Evolutionary conservation across 2,113 vertebrate genomes (phyloP).

Genomic region (Labeo catla): DNA sequence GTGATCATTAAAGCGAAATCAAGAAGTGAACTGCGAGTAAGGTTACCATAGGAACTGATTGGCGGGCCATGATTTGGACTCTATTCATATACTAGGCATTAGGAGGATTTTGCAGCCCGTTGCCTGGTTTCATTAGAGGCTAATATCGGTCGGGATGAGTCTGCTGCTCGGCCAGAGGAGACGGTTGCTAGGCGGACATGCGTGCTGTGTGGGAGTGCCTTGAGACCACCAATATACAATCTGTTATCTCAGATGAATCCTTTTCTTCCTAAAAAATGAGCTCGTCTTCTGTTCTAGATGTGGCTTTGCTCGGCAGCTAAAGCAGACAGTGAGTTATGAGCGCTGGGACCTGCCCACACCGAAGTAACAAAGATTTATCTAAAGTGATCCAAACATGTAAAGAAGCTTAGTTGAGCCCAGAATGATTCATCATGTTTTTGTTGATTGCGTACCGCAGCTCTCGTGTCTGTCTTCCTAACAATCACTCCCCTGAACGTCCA

Average conservation of each 20-base stretch:
- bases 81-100: slow-evolving; percentile 40
- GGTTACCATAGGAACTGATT: slow-evolving; percentile 56
- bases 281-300: neutral
- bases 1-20: slow-evolving; percentile 55
- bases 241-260: neutral
- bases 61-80: slow-evolving; percentile 37
- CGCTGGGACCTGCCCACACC: neutral
- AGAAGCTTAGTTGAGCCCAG: neutral
- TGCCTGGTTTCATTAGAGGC: slow-evolving; percentile 42
- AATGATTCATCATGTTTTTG: slow-evolving; percentile 17
- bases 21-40: slow-evolving; percentile 44
- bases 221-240: slow-evolving; percentile 12
- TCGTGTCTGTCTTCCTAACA: slow-evolving; percentile 4
- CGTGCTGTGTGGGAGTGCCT: slow-evolving; percentile 19
- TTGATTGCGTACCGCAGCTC: slow-evolving; percentile 9
- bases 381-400: slow-evolving; percentile 25
- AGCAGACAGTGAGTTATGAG: slow-evolving; percentile 16
- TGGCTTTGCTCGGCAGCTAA: neutral
- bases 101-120: slow-evolving; percentile 19
- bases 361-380: slow-evolving; percentile 19
- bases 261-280: neutral
- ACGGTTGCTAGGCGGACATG: slow-evolving; percentile 12
- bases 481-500: neutral
- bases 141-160: slow-evolving; percentile 8
- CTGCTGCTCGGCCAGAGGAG: neutral